Evolutionary conservation across 2,888 invertebrate genomes (phyloP).

Genomic region (Eupithecia dodoneata): DNA sequence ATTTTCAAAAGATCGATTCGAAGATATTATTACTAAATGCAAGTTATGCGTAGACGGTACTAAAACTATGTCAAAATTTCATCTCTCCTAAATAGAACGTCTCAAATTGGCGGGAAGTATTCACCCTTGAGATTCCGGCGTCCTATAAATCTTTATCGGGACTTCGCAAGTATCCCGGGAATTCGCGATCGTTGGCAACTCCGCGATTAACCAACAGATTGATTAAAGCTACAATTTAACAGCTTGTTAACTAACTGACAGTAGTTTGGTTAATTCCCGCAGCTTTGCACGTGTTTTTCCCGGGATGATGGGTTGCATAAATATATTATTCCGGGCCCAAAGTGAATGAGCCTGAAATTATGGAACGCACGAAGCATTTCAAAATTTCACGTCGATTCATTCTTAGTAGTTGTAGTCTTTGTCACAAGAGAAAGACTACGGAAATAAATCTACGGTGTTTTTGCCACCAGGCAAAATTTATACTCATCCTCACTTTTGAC

Average conservation of each 20-base stretch:
- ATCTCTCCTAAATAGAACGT: slow-evolving; percentile 23
- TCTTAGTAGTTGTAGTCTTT: neutral
- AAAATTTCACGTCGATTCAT: neutral
- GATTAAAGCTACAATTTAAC: slow-evolving; percentile 1
- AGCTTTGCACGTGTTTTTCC: neutral
- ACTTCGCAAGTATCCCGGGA: slow-evolving; percentile 32
- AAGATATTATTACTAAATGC: neutral
- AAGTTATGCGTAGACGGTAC: neutral
- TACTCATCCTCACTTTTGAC: neutral
- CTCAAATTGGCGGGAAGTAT: slow-evolving; percentile 24
- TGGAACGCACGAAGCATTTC: too few relatives aligned
- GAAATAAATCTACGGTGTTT: too few relatives aligned
- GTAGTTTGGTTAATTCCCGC: neutral
- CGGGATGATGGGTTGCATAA: neutral
- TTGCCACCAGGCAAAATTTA: neutral
- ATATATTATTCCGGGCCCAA: neutral
- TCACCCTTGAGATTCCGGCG: slow-evolving; percentile 35
- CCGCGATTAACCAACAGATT: slow-evolving; percentile 25
- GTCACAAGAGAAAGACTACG: neutral
- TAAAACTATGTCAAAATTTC: neutral
- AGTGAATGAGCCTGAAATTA: neutral
- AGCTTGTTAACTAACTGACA: neutral
- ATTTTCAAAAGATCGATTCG: too few relatives aligned
- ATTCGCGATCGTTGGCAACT: slow-evolving; percentile 24
- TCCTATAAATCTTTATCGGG: slow-evolving; percentile 35